A percentile compares a stretch with the other conserved stretches of the same genome.
These are phyloP conservation scores for Cryptoblepharus egeriae DNA, from an alignment of 2,797 vertebrate genomes.

Conservation along the genomic window DNA sequence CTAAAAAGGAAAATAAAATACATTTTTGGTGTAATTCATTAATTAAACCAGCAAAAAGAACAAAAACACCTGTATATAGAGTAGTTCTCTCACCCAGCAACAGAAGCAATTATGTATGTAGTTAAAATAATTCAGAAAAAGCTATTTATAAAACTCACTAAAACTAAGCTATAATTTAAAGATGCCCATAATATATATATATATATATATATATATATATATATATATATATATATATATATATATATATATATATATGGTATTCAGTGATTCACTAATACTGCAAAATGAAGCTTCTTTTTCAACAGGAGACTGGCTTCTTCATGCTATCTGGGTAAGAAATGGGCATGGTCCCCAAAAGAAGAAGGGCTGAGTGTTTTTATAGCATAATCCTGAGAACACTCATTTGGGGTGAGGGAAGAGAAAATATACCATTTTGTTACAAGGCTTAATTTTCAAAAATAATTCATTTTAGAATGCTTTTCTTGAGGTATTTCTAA, in stretches of 20 bases:
- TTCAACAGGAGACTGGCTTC: slow-evolving; percentile 72
- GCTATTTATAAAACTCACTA: slow-evolving; percentile 70
- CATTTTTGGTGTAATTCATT: slow-evolving; percentile 85
- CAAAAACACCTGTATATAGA: slow-evolving; percentile 75
- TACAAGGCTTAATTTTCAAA: slow-evolving; percentile 36
- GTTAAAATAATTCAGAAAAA: slow-evolving; percentile 66
- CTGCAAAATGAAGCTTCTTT: slow-evolving; percentile 72
- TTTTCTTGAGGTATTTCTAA: slow-evolving; percentile 73
- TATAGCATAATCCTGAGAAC: slow-evolving; percentile 70
- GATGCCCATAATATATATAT: slow-evolving; percentile 66
- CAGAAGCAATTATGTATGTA: slow-evolving; percentile 77
- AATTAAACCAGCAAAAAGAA: slow-evolving; percentile 76
- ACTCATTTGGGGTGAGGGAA: slow-evolving; percentile 53
- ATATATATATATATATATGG: too few species aligned
- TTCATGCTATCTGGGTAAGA: slow-evolving; percentile 73
- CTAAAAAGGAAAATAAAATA: slow-evolving; percentile 85
- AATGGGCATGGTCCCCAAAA: slow-evolving; percentile 43
- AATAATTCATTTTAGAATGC: slow-evolving; percentile 57
- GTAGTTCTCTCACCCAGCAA: slow-evolving; percentile 80
- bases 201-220: too few species aligned
- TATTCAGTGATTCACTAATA: slow-evolving; percentile 82
- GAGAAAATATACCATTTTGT: slow-evolving; percentile 40
- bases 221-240: too few species aligned
- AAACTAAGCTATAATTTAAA: slow-evolving; percentile 78
- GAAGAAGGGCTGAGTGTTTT: slow-evolving; percentile 50